Conservation (phyloP, 2,113 vertebrate genomes). For the Campylorhamphus procurvoides region DNA sequence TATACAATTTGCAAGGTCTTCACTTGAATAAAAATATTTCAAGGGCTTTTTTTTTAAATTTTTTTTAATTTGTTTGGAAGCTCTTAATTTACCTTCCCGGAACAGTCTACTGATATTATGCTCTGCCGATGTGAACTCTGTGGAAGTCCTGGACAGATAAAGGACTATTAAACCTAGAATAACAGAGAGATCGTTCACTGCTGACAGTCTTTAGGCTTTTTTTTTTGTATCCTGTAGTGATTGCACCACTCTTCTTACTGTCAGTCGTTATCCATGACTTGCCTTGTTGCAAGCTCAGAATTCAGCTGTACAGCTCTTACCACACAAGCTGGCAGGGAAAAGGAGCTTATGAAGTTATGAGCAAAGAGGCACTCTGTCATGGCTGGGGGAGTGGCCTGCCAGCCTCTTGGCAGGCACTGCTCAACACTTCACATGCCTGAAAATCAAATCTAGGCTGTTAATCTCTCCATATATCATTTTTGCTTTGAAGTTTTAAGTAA, state of each 20-base stretch:
- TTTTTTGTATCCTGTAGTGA: background rate
- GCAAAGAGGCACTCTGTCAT: background rate
- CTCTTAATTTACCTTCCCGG: background rate
- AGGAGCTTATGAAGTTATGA: background rate
- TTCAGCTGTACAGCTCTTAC: background rate
- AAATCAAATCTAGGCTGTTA: background rate
- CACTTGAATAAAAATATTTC: background rate
- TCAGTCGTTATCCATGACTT: background rate
- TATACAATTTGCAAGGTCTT: background rate
- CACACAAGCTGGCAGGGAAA: background rate
- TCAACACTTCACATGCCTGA: background rate
- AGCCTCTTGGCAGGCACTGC: background rate
- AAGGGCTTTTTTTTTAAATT: background rate
- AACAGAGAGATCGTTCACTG: background rate
- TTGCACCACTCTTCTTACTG: background rate
- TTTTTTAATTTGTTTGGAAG: background rate
- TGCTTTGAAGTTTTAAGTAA: slow-evolving; percentile 13
- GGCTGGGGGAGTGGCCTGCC: background rate
- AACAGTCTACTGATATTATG: background rate
- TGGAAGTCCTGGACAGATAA: background rate
- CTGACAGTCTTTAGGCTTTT: background rate
- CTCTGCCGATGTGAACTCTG: background rate
- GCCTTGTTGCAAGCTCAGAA: background rate
- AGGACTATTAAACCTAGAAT: background rate
- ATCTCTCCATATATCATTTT: background rate